Evolutionary conservation across 2,888 invertebrate genomes (phyloP).

Genomic region (Chironomus riparius): DNA sequence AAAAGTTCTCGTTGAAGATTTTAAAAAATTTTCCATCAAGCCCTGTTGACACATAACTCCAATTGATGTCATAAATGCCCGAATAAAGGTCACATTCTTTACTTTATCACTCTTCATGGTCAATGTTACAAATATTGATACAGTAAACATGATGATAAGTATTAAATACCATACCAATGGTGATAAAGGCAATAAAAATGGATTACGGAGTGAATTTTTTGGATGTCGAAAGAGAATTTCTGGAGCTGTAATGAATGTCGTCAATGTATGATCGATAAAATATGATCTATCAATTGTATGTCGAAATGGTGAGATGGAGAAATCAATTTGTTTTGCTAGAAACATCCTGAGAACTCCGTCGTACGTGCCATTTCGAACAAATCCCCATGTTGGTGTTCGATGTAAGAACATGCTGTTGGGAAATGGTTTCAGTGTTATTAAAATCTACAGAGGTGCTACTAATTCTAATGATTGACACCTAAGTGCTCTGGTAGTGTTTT

Average conservation of each 20-base stretch:
- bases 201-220: background rate
- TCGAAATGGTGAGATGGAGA: background rate
- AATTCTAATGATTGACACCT: no score
- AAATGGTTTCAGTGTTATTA: background rate
- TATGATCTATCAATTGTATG: background rate
- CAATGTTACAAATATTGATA: background rate
- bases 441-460: no score
- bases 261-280: background rate
- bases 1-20: background rate
- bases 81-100: background rate
- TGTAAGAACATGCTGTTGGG: background rate
- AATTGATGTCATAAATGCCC: background rate
- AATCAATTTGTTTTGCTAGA: background rate
- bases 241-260: background rate
- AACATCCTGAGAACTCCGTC: background rate
- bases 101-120: background rate
- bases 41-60: slow-evolving; percentile 20
- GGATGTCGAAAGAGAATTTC: slow-evolving; percentile 17
- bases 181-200: slow-evolving; percentile 4
- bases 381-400: slow-evolving; percentile 1
- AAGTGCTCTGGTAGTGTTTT: no score
- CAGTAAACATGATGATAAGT: background rate
- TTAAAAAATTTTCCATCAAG: background rate
- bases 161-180: background rate
- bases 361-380: background rate